These are phyloP conservation scores for Xenopus tropicalis DNA, from an alignment of 2,113 vertebrate genomes.

Conservation along the genomic window DNA sequence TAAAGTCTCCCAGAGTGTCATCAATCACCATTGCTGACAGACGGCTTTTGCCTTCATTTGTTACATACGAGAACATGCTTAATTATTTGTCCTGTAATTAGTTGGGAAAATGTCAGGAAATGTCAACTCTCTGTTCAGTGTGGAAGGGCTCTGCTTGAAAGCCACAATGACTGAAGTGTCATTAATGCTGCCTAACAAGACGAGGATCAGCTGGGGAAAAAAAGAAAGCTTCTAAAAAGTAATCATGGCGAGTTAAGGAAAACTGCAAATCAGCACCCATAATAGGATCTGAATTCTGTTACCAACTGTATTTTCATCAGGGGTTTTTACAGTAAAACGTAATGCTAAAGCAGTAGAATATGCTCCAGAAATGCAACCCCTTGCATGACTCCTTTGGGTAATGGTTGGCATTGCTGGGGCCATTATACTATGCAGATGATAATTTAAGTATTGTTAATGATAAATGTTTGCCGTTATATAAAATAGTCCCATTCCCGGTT, in stretches of 20 bases:
- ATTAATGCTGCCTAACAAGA: constrained; percentile 98
- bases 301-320: constrained; percentile 78
- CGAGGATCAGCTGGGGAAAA: constrained; percentile 87
- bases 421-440: no score
- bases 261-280: constrained; percentile 78
- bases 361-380: constrained; percentile 53
- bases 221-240: constrained; percentile 84
- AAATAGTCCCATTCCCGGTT: no score
- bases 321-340: constrained; percentile 55
- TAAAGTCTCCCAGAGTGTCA: constrained; percentile 98
- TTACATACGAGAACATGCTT: constrained; percentile 99
- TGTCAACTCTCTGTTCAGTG: constrained; percentile 98
- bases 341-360: constrained; percentile 52
- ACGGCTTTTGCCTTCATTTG: constrained; percentile 99
- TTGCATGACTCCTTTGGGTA: no score
- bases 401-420: no score
- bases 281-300: constrained; percentile 89
- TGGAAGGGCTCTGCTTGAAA: constrained; percentile 96
- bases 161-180: constrained; percentile 98
- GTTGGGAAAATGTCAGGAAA: constrained; percentile 99
- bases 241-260: constrained; percentile 86
- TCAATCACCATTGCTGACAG: constrained; percentile 98
- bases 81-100: constrained; percentile 99
- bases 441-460: no score
- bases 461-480: no score